Percentiles rank a stretch among this genome's conserved stretches.
These are phyloP conservation scores for Periparus ater DNA, from an alignment of 2,797 vertebrate species.

Conservation along the genomic window DNA sequence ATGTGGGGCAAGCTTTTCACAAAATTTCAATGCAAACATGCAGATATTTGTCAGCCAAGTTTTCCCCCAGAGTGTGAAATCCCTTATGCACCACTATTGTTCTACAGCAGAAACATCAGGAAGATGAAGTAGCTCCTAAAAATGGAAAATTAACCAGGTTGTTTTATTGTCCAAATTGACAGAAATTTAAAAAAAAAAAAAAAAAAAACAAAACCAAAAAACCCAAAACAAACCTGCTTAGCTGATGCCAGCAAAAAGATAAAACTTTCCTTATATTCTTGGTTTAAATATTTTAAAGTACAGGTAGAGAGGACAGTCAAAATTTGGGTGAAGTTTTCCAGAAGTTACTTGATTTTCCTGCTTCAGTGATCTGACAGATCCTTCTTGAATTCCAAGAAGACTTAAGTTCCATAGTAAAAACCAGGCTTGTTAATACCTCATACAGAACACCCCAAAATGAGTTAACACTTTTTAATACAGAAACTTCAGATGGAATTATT, in stretches of 20 bases:
- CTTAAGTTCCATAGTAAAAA: not conserved
- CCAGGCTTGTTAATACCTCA: not conserved
- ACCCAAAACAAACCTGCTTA: not conserved
- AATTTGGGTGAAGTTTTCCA: not conserved
- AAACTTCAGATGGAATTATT: not conserved
- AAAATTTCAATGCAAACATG: slow-evolving; percentile 46
- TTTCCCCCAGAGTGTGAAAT: not conserved
- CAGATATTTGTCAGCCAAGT: not conserved
- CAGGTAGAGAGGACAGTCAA: not conserved
- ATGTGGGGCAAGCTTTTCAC: slow-evolving; percentile 21
- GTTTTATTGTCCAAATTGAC: not conserved
- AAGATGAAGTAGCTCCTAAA: not conserved
- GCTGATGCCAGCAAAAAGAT: not conserved
- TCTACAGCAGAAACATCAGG: not conserved
- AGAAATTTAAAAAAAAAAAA: not conserved
- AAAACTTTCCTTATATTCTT: not conserved
- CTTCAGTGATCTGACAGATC: not conserved
- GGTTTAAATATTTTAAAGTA: not conserved
- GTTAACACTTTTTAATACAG: not conserved
- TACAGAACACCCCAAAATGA: not conserved
- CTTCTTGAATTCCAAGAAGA: not conserved
- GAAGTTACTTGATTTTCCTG: not conserved
- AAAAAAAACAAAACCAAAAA: not conserved
- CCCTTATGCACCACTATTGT: not conserved
- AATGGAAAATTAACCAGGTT: slow-evolving; percentile 9